Conservation (phyloP, 2,888 invertebrate species). For the Pecten maximus region DNA sequence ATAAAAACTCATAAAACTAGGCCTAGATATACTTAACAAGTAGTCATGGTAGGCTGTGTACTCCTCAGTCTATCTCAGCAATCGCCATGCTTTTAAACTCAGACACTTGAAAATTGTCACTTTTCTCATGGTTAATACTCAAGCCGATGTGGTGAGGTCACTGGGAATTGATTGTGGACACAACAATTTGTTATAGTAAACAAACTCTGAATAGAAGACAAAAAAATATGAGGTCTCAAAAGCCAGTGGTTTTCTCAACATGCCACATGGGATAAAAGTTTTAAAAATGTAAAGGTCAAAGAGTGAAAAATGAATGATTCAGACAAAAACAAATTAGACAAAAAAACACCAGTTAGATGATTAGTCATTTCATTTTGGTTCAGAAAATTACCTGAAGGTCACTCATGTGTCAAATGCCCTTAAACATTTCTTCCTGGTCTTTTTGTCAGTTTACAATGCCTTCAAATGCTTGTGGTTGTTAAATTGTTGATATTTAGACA, state of each 20-base stretch:
- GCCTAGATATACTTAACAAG: neutral
- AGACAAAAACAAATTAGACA: neutral
- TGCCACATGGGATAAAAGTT: neutral
- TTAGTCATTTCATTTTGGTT: neutral
- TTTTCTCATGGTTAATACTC: constrained; percentile 8
- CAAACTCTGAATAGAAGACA: neutral
- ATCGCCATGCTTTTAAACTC: neutral
- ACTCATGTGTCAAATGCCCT: neutral
- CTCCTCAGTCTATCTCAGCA: neutral
- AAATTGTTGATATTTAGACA: neutral
- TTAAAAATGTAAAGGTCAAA: neutral
- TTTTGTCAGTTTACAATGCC: neutral
- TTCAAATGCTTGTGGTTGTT: neutral
- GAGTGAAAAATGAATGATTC: neutral
- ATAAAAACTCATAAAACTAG: neutral
- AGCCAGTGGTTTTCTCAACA: neutral
- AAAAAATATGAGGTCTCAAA: neutral
- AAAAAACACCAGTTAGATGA: neutral
- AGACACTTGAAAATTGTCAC: constrained; percentile 11
- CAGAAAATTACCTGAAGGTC: neutral
- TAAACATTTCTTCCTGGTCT: neutral
- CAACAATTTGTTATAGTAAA: neutral
- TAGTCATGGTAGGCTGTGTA: neutral
- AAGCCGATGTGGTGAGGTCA: neutral
- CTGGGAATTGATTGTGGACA: neutral